phyloP scores from a whole-genome alignment of 1,140 invertebrate species.

The Mylabris phalerata region DNA sequence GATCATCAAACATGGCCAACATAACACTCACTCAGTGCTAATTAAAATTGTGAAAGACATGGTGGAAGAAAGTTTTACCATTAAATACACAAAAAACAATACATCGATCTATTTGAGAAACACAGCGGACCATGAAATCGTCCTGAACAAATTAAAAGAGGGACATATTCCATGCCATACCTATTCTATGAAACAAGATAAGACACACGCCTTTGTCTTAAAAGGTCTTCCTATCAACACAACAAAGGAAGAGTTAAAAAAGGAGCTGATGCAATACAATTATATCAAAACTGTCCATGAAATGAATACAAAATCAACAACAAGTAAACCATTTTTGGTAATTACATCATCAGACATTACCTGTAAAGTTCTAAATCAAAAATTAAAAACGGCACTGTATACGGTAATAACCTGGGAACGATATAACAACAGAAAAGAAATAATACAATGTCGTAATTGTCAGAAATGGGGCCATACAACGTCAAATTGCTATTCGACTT shows the following conservation, averaged over 20 bases:
- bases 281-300: not conserved
- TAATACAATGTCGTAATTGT: conserved; percentile 34
- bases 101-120: not conserved
- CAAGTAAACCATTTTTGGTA: not conserved
- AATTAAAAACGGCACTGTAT: not conserved
- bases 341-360: conserved; percentile 1
- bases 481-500: conserved; percentile 26
- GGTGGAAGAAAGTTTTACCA: not conserved
- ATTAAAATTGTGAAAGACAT: not conserved
- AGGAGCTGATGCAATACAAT: not conserved
- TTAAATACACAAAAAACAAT: not conserved
- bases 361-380: not conserved
- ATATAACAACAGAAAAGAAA: conserved; percentile 22
- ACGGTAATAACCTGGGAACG: conserved; percentile 22
- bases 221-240: not conserved
- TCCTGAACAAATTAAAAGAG: not conserved
- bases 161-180: not conserved
- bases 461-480: conserved; percentile 38
- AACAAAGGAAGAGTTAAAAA: not conserved
- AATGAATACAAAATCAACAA: not conserved
- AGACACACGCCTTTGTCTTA: not conserved
- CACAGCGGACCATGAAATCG: not conserved
- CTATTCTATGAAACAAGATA: not conserved
- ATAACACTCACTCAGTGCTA: not conserved
- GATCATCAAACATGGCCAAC: not conserved